phyloP scores from a whole-genome alignment of 1,140 invertebrate genomes.

The Hesperophylax magnus region DNA sequence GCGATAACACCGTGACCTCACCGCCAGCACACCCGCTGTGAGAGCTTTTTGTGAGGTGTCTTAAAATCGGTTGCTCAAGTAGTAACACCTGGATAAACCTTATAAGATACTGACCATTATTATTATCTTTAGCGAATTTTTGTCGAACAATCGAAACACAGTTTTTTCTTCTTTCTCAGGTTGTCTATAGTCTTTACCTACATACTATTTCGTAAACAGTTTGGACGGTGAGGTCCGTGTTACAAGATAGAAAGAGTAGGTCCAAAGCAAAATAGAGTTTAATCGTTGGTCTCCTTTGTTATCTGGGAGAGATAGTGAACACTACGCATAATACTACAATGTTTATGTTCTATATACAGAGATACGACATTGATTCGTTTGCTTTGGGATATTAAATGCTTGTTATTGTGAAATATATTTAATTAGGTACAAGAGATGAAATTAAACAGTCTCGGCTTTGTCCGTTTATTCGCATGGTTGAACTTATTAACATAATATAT shows the following conservation, averaged over 20 bases:
- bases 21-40: neutral
- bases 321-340: neutral
- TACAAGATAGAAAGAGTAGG: no score
- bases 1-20: neutral
- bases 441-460: no score
- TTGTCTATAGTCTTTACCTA: no score
- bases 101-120: neutral
- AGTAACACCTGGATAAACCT: slow-evolving; percentile 16
- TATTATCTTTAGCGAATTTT: slow-evolving; percentile 16
- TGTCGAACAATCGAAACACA: slow-evolving; percentile 17
- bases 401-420: neutral
- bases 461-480: no score
- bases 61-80: neutral
- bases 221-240: no score
- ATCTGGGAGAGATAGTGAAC: no score
- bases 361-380: neutral
- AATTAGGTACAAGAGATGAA: no score
- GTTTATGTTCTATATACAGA: neutral
- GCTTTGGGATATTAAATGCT: neutral
- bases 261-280: no score
- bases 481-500: no score
- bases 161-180: neutral
- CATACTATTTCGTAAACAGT: no score
- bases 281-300: no score
- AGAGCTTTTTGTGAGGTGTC: slow-evolving; percentile 1